Base-by-base conservation (phyloP, 2,888 invertebrate species). In the Podabrus alpinus region DNA sequence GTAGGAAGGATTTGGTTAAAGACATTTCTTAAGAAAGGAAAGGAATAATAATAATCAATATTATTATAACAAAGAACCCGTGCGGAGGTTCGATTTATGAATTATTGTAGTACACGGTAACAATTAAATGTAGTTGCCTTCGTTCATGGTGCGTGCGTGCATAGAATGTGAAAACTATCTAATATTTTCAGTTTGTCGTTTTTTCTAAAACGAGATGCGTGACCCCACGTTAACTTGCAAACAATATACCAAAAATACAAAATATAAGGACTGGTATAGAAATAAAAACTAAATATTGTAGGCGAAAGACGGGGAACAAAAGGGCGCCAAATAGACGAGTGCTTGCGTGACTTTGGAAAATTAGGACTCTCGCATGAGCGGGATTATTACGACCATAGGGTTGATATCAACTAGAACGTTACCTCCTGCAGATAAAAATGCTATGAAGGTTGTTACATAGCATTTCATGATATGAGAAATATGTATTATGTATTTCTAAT, bases 331-430 rank as follows among this genome's bases (percentile, higher is more conserved):
- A 81, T 79, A 80, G 82, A 74, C 77, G 72, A 76, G 74, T 78
- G 77, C 74, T 82, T 77, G 82, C 82, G 82, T 82, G 82, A 82
- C 81, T 79, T 68, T 75, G 71, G 79, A 78, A 79, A 82, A 82
- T 82, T 82, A 82, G 81, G 80, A 79, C 79, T 80, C 80, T 81
- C 78, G 82, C 82, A 82, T 82, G 82, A 80, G 81, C 80, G 81
- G 79, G 80, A 82, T 82, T 79, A 80, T 78, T 79, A 79, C 76
- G 78, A 66, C 75, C 72, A 71, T 67, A 73, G 73, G 72, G 71
- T 72, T 77, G 79, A 79, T 79, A 79, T 78, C 79, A 75, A 74
- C 78, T 73, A 73, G 62, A 77, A 74, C 77, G 77, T 73, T 76
- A 73, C 77, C 79, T 79, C 74, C 76, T 77, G 77, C 74, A 78